A percentile compares a stretch with the other conserved stretches of the same genome.
Evolutionary conservation across 2,113 vertebrate species (phyloP).

Genomic region (Balaenoptera acutorostrata): DNA sequence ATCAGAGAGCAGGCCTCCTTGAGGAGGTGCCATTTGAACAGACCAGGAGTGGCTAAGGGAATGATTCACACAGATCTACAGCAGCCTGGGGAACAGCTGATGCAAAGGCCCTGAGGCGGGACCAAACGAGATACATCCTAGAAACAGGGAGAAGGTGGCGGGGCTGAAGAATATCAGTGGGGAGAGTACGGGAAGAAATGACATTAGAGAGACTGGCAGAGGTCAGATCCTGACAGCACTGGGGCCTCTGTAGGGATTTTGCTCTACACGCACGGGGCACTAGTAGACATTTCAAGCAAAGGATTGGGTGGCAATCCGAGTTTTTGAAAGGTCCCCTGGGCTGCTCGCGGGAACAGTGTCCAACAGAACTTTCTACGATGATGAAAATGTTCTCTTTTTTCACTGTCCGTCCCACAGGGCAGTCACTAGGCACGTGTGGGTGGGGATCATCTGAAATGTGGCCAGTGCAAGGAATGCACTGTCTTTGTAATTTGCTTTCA

Average conservation of each 20-base stretch:
- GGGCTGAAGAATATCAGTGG: neutral
- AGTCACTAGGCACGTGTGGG: neutral
- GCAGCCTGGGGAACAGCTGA: neutral
- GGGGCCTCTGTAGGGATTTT: accelerated
- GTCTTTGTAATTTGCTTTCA: neutral
- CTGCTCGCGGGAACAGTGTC: accelerated
- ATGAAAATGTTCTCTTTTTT: neutral
- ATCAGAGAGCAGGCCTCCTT: neutral
- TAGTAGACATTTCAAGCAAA: neutral
- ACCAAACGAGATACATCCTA: neutral
- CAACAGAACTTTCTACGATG: accelerated
- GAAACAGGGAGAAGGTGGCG: neutral
- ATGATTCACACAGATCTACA: neutral
- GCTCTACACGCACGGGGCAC: accelerated
- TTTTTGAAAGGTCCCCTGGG: neutral
- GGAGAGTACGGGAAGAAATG: neutral
- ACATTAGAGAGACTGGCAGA: accelerated
- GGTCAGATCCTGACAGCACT: neutral
- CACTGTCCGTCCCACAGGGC: neutral
- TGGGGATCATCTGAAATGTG: neutral
- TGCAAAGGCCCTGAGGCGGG: neutral
- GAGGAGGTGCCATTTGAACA: neutral
- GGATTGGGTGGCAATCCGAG: accelerated
- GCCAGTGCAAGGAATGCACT: neutral
- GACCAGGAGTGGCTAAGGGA: neutral